Percentiles rank a stretch among this genome's conserved stretches.
Evolutionary conservation across 2,113 vertebrate species (phyloP).

Genomic region (Plecotus auritus): DNA sequence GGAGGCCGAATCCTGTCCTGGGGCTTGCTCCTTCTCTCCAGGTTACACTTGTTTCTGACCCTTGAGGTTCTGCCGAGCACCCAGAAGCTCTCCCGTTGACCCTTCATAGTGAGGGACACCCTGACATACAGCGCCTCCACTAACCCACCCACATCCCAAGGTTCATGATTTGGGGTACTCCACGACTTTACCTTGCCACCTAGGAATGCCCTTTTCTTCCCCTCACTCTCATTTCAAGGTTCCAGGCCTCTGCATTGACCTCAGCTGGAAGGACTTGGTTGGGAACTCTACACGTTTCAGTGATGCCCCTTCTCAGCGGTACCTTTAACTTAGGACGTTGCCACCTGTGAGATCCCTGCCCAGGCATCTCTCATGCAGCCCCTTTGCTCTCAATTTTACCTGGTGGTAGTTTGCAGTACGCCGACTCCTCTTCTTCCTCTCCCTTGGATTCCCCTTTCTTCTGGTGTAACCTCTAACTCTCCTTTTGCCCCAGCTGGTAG

Average conservation of each 20-base stretch:
- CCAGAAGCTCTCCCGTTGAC: neutral
- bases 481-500: constrained; percentile 14
- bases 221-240: neutral
- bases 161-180: neutral
- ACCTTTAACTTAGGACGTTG: constrained; percentile 15
- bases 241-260: neutral
- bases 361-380: neutral
- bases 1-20: constrained; percentile 1
- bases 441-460: neutral
- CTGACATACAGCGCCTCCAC: constrained; percentile 38
- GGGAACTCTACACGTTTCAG: neutral
- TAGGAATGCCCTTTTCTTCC: neutral
- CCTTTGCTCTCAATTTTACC: neutral
- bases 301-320: neutral
- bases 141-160: neutral
- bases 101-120: constrained; percentile 2
- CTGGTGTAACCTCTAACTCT: constrained; percentile 9
- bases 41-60: neutral
- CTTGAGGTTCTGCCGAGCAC: neutral
- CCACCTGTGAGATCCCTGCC: constrained; percentile 62
- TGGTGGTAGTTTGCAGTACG: neutral
- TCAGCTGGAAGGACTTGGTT: neutral
- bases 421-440: neutral
- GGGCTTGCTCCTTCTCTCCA: neutral
- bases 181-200: constrained; percentile 8